Evolutionary conservation across 2,797 vertebrate species (phyloP).

Genomic region (Odontamblyopus lacepedii): DNA sequence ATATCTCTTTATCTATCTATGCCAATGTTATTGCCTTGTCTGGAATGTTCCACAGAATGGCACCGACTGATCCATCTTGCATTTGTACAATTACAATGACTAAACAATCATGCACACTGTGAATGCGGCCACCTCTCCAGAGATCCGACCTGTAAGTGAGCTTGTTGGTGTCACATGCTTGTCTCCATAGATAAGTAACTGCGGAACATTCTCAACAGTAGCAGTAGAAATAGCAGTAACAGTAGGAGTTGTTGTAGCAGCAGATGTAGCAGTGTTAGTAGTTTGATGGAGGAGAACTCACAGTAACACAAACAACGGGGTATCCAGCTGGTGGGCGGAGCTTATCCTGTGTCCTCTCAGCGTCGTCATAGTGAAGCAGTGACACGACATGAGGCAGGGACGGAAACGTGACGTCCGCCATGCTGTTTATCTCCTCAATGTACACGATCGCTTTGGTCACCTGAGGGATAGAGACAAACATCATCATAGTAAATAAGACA

Average conservation of each 20-base stretch:
- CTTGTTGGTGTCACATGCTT: too few relatives aligned
- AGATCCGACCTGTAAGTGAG: too few relatives aligned
- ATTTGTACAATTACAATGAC: too few relatives aligned
- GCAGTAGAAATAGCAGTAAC: not conserved
- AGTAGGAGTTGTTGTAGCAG: not conserved
- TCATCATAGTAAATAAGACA: too few relatives aligned
- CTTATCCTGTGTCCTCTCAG: conserved; percentile 70
- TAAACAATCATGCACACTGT: too few relatives aligned
- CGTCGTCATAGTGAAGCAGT: conserved; percentile 86
- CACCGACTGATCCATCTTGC: too few relatives aligned
- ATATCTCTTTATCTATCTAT: too few relatives aligned
- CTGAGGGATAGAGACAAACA: conserved; percentile 59
- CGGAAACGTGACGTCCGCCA: conserved; percentile 95
- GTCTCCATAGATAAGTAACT: too few relatives aligned
- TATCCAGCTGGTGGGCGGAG: conserved; percentile 85
- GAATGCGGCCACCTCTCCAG: too few relatives aligned
- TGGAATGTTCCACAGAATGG: too few relatives aligned
- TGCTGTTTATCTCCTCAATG: conserved; percentile 91
- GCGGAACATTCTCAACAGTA: not conserved
- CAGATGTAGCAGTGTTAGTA: not conserved
- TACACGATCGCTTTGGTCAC: conserved; percentile 89
- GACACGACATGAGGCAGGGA: conserved; percentile 89
- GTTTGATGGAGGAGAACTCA: conserved; percentile 51
- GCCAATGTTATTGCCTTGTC: too few relatives aligned
- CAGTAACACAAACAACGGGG: conserved; percentile 91